Evolutionary conservation across 2,113 vertebrate genomes (phyloP).

Genomic region (Corythoichthys intestinalis): DNA sequence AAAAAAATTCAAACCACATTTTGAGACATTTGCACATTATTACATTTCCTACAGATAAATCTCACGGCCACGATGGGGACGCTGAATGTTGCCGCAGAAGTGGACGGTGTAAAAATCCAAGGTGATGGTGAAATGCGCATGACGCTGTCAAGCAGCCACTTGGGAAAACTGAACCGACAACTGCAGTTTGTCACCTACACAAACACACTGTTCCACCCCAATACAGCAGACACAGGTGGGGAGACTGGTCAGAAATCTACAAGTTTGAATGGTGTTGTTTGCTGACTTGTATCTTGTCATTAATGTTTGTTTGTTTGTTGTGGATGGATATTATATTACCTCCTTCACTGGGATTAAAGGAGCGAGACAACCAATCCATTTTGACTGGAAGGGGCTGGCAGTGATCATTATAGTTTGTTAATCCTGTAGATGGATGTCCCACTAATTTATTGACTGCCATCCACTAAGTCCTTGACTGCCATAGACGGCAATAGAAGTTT

Average conservation of each 20-base stretch:
- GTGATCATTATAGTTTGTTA: no score
- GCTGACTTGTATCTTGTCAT: neutral
- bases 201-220: conserved; percentile 81
- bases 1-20: neutral
- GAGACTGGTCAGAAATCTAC: neutral
- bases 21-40: neutral
- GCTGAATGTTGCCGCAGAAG: conserved; percentile 80
- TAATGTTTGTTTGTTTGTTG: neutral
- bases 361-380: no score
- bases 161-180: conserved; percentile 83
- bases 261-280: neutral
- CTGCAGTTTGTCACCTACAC: conserved; percentile 87
- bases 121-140: conserved; percentile 79
- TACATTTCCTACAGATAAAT: conserved; percentile 69
- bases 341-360: no score
- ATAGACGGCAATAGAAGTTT: no score
- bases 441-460: no score
- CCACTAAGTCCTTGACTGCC: no score
- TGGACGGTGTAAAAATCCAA: conserved; percentile 75
- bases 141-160: conserved; percentile 64
- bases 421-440: no score
- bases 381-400: no score
- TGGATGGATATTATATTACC: neutral
- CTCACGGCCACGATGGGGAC: conserved; percentile 78
- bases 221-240: conserved; percentile 83